Percentiles rank a stretch among this genome's conserved stretches.
Conservation (phyloP, 2,797 vertebrate species). For the Pogonophryne albipinna region DNA sequence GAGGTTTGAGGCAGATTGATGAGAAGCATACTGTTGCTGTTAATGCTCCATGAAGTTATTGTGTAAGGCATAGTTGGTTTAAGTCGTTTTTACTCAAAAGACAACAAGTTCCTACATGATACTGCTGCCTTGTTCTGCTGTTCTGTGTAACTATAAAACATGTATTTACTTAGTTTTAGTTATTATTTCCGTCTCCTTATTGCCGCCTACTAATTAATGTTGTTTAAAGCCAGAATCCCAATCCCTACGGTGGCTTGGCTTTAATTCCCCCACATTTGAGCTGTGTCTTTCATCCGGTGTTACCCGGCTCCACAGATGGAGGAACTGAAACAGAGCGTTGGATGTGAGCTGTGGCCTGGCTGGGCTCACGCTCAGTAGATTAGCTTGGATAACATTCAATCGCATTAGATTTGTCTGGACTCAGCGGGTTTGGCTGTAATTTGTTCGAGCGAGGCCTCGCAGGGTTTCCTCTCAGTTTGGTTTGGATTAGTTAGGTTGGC, state of each 20-base stretch:
- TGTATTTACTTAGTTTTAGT: not conserved
- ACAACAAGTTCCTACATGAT: not conserved
- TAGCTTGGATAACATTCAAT: conserved; percentile 65
- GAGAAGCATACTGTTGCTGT: not conserved
- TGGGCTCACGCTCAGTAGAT: conserved; percentile 56
- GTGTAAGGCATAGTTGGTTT: not conserved
- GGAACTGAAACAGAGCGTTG: conserved; percentile 31
- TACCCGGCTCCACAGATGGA: not conserved
- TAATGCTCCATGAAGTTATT: not conserved
- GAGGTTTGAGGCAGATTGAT: not conserved
- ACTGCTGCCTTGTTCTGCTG: not conserved
- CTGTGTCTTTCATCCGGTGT: not conserved
- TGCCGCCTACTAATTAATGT: not conserved
- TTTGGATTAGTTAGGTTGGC: conserved; percentile 53
- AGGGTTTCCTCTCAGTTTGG: conserved; percentile 51
- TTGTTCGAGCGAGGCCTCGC: conserved; percentile 22
- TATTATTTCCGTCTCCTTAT: not conserved
- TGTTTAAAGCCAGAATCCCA: not conserved
- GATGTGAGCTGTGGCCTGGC: conserved; percentile 40
- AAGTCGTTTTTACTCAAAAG: not conserved
- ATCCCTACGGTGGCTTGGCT: not conserved
- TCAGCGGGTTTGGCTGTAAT: conserved; percentile 37
- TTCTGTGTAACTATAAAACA: not conserved
- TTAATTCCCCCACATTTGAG: conserved; percentile 34
- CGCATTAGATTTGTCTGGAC: conserved; percentile 60